phyloP scores from a whole-genome alignment of 2,113 vertebrate species.

The Saimiri boliviensis region DNA sequence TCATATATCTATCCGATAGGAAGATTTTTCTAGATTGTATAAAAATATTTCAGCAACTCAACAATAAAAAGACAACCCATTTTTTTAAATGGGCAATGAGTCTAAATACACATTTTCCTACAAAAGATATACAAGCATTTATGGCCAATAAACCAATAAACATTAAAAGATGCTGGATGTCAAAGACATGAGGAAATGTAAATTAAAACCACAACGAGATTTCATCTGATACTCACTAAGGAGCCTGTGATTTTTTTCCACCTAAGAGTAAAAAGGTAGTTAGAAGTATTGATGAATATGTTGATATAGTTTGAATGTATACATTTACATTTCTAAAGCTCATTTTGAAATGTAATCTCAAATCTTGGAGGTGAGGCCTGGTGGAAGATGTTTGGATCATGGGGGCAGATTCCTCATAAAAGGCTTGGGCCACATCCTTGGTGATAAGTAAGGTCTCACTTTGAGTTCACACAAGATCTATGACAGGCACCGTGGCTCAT shows the following conservation, averaged over 20 bases:
- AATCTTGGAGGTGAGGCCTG: too few relatives aligned
- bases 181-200: not conserved
- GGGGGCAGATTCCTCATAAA: too few relatives aligned
- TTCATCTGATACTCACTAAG: not conserved
- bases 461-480: too few relatives aligned
- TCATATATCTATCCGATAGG: not conserved
- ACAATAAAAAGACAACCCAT: not conserved
- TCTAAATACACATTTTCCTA: not conserved
- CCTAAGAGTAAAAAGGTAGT: not conserved
- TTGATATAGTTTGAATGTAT: too few relatives aligned
- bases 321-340: too few relatives aligned
- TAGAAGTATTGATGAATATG: not conserved
- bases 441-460: too few relatives aligned
- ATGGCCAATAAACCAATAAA: not conserved
- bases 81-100: not conserved
- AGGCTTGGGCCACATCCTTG: too few relatives aligned
- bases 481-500: too few relatives aligned
- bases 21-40: not conserved
- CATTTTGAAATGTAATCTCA: too few relatives aligned
- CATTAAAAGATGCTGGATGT: not conserved
- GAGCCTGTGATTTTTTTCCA: too few relatives aligned
- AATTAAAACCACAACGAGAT: not conserved
- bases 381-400: too few relatives aligned
- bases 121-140: not conserved
- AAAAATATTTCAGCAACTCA: not conserved